These are phyloP conservation scores for Nymphalis urticae DNA, from an alignment of 2,888 invertebrate species.

Conservation along the genomic window DNA sequence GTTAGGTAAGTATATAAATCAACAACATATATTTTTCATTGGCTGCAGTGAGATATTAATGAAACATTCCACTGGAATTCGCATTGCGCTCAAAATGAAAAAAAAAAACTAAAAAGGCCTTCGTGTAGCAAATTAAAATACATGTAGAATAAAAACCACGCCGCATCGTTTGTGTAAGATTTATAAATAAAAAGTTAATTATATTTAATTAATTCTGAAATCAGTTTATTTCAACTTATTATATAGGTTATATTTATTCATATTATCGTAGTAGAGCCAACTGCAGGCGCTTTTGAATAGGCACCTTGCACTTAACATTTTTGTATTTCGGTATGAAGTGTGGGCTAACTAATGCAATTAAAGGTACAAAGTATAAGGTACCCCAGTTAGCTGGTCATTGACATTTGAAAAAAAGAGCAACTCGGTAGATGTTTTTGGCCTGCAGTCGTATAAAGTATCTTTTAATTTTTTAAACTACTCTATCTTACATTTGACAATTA, in stretches of 20 bases:
- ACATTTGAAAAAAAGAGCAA: too few relatives aligned
- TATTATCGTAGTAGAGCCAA: not conserved
- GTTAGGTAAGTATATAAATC: not conserved
- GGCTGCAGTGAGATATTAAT: conserved; percentile 26
- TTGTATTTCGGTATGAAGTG: too few relatives aligned
- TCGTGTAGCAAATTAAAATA: conserved; percentile 21
- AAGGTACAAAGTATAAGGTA: too few relatives aligned
- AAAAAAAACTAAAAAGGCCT: conserved; percentile 23
- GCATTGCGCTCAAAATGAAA: conserved; percentile 24
- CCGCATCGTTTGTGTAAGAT: conserved; percentile 10
- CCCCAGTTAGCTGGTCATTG: too few relatives aligned
- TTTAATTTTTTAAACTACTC: too few relatives aligned
- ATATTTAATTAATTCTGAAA: conserved; percentile 2
- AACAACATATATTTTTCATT: conserved; percentile 23
- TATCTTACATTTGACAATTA: too few relatives aligned
- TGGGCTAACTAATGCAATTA: too few relatives aligned
- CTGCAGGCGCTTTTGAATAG: too few relatives aligned
- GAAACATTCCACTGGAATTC: conserved; percentile 24
- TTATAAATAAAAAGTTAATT: conserved; percentile 7
- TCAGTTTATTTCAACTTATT: not conserved
- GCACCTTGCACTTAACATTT: too few relatives aligned
- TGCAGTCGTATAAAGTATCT: too few relatives aligned
- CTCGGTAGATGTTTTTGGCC: too few relatives aligned
- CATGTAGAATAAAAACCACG: conserved; percentile 17
- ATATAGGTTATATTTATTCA: not conserved